Base-by-base conservation (phyloP, 2,888 invertebrate species). In the Sinohyriopsis cumingii region DNA sequence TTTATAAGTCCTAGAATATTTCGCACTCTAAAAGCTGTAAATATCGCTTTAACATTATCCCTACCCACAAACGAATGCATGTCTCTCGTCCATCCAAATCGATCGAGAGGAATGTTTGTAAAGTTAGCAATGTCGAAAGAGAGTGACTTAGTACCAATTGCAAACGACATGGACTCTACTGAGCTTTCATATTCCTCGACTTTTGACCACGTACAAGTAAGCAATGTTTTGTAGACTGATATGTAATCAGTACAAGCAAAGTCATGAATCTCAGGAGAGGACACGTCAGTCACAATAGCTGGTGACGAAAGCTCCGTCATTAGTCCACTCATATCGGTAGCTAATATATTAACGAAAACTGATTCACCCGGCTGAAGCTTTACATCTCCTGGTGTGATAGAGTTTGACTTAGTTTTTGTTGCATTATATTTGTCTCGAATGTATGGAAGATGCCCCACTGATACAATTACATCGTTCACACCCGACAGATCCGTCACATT, bases 181-280 rank as follows among this genome's bases (percentile, higher is more conserved):
- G 71, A 28, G 68, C 82, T 82, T 71, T 82, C 82, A 60, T 65
- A 63, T 62, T 82, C 82, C 54, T 68, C 68, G 9, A 78, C 61
- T 22, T 61, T 73, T 5, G 62, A 67, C 81, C 80, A 82, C 2
- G 63, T 63, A 68, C 82, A 80, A 3, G 66, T 69, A 0, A 83
- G 60, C 6, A 72, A 3, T 18, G 79, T 73, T 72, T 74, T 63
- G 0, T 68, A 59, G 2, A 53, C 24, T 5, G 81, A 82, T n/a
- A 79, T 59, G 45, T 69, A 72, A 20, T 73, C 60, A 9, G 79
- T 74, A 63, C 81, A 83, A 4, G n/a, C 56, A 15, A 81, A 65
- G 25, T 76, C 56, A 4, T 63, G 28, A 19, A 82, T 71, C 19
- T 64, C 22, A n/a, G 82, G 80, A 24, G 75, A 59, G 0, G 79